Evolutionary conservation across 2,113 vertebrate species (phyloP).

Genomic region (Pygoscelis antarcticus): DNA sequence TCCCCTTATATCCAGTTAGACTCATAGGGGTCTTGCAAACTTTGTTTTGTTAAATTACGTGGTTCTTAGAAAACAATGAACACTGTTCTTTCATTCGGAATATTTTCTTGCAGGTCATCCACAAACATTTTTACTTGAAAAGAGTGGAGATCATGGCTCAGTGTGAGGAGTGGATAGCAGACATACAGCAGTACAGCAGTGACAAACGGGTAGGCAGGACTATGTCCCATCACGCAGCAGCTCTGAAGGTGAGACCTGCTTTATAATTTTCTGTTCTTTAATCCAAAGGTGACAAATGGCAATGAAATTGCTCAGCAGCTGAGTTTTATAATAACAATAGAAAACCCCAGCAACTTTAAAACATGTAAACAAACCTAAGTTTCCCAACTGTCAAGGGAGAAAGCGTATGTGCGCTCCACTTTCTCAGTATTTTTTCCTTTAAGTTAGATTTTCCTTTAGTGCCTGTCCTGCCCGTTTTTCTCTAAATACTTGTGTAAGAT

Average conservation of each 20-base stretch:
- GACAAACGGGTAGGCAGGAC: slow-evolving; percentile 97
- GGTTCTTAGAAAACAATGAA: background rate
- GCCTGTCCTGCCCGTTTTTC: background rate
- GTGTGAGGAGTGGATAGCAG: slow-evolving; percentile 98
- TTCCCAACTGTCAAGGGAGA: background rate
- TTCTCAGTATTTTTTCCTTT: background rate
- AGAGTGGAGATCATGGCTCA: slow-evolving; percentile 95
- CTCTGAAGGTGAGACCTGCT: slow-evolving; percentile 86
- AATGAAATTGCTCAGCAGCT: background rate
- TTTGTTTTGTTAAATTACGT: background rate
- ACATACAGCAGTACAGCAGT: slow-evolving; percentile 99
- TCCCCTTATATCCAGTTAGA: background rate
- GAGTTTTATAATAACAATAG: background rate
- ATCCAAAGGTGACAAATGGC: background rate
- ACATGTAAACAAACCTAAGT: background rate
- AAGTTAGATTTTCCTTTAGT: background rate
- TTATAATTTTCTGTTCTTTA: background rate
- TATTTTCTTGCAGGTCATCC: slow-evolving; percentile 85
- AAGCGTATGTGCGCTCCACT: background rate
- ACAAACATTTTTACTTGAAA: slow-evolving; percentile 99
- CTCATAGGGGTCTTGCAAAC: background rate
- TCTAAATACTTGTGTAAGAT: background rate
- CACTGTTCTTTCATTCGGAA: background rate
- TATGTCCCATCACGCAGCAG: slow-evolving; percentile 98
- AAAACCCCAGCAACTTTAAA: background rate